These are phyloP conservation scores for Ophraella communa DNA, from an alignment of 2,888 invertebrate genomes.

Conservation along the genomic window DNA sequence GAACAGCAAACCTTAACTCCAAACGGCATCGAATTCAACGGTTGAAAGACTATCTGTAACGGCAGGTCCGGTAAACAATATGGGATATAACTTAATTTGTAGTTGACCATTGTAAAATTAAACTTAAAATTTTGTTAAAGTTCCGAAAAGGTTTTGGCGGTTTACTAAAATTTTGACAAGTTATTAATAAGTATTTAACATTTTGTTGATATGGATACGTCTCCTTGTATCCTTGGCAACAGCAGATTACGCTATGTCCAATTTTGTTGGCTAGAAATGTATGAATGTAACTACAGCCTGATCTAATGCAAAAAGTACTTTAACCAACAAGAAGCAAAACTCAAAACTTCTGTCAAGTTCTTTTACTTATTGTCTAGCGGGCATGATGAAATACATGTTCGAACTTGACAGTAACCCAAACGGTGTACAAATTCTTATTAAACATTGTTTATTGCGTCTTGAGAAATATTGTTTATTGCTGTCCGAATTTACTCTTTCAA, in stretches of 20 bases:
- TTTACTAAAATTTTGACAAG: neutral
- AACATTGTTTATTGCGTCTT: too few species aligned
- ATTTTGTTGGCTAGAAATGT: too few species aligned
- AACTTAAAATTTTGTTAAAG: slow-evolving; percentile 18
- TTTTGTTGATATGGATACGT: neutral
- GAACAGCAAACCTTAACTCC: slow-evolving; percentile 20
- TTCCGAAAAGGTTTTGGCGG: neutral
- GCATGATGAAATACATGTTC: too few species aligned
- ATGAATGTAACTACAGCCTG: too few species aligned
- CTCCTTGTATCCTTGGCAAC: neutral
- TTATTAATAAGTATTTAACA: neutral
- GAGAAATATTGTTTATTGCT: too few species aligned
- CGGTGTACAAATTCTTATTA: too few species aligned
- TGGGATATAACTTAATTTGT: slow-evolving; percentile 23
- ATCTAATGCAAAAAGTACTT: too few species aligned
- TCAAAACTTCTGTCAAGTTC: too few species aligned
- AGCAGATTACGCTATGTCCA: neutral
- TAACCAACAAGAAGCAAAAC: too few species aligned
- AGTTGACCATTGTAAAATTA: slow-evolving; percentile 2
- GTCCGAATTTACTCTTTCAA: too few species aligned
- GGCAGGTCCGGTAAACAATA: slow-evolving; percentile 27
- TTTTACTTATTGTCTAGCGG: too few species aligned
- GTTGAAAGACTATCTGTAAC: slow-evolving; percentile 21
- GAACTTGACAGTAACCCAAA: too few species aligned
- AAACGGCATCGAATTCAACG: slow-evolving; percentile 29